These are phyloP conservation scores for Chaitophorus viminalis DNA, from an alignment of 2,888 invertebrate species.

Conservation along the genomic window DNA sequence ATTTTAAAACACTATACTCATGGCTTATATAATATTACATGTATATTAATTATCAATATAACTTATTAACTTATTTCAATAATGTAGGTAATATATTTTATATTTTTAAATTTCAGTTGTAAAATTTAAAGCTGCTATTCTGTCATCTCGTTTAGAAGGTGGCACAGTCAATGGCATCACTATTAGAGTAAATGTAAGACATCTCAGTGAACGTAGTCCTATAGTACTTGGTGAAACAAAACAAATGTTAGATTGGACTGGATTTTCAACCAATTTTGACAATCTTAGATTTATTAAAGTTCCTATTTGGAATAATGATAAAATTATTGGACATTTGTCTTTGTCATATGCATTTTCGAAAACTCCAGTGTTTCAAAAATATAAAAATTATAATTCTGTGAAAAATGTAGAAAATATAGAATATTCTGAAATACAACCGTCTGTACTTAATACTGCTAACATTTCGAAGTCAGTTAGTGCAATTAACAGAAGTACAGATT, in stretches of 20 bases:
- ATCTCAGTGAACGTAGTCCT: conserved; percentile 26
- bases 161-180: conserved; percentile 44
- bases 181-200: conserved; percentile 38
- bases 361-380: conserved; percentile 3
- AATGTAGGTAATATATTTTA: not conserved
- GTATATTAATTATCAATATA: too few species aligned
- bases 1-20: too few species aligned
- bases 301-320: conserved; percentile 49
- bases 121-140: conserved; percentile 23
- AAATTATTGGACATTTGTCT: conserved; percentile 49
- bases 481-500: not conserved
- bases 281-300: conserved; percentile 34
- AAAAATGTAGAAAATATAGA: conserved; percentile 6
- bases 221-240: conserved; percentile 55
- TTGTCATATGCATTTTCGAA: conserved; percentile 53
- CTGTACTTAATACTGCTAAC: not conserved
- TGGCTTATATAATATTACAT: too few species aligned
- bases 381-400: conserved; percentile 18
- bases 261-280: conserved; percentile 25
- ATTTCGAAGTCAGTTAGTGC: not conserved
- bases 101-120: conserved; percentile 38
- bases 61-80: too few species aligned
- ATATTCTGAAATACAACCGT: not conserved
- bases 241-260: conserved; percentile 59
- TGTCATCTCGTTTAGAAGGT: conserved; percentile 36